A percentile compares a stretch with the other conserved stretches of the same genome.
Conservation (phyloP, 2,113 vertebrate genomes). For the Piaya cayana region DNA sequence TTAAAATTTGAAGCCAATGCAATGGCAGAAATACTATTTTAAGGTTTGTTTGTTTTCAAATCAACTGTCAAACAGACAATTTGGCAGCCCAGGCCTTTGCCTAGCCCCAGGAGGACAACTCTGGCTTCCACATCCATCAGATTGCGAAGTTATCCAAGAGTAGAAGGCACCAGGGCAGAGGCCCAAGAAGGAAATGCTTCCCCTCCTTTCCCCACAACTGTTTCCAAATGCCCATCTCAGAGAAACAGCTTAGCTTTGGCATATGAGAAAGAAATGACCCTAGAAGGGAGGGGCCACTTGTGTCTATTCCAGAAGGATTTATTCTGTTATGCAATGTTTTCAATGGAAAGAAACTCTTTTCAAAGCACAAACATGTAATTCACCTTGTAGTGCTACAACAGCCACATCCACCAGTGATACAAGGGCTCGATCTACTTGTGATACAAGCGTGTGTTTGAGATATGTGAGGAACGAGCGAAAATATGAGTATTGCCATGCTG, state of each 20-base stretch:
- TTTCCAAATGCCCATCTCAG: constrained; percentile 23
- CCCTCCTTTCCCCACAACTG: not conserved
- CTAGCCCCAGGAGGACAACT: constrained; percentile 10
- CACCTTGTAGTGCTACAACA: not conserved
- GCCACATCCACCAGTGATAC: accelerated
- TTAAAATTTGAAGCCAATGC: not conserved
- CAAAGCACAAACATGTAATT: not conserved
- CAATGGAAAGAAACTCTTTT: not conserved
- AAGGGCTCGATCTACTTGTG: not conserved
- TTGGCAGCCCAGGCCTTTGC: not conserved
- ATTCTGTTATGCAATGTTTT: not conserved
- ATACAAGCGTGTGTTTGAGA: not conserved
- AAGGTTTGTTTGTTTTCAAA: constrained; percentile 38
- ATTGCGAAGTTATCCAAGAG: not conserved
- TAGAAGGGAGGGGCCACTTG: not conserved
- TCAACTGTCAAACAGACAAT: not conserved
- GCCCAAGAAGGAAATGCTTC: constrained; percentile 10
- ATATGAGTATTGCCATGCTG: not conserved
- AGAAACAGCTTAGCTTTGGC: constrained; percentile 14
- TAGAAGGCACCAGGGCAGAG: not conserved
- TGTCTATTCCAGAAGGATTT: not conserved
- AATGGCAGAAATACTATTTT: constrained; percentile 39
- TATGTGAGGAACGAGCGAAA: not conserved
- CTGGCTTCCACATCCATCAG: constrained; percentile 11
- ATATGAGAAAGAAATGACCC: constrained; percentile 9